Evolutionary conservation across 2,113 vertebrate genomes (phyloP).

Genomic region (Otis tarda): DNA sequence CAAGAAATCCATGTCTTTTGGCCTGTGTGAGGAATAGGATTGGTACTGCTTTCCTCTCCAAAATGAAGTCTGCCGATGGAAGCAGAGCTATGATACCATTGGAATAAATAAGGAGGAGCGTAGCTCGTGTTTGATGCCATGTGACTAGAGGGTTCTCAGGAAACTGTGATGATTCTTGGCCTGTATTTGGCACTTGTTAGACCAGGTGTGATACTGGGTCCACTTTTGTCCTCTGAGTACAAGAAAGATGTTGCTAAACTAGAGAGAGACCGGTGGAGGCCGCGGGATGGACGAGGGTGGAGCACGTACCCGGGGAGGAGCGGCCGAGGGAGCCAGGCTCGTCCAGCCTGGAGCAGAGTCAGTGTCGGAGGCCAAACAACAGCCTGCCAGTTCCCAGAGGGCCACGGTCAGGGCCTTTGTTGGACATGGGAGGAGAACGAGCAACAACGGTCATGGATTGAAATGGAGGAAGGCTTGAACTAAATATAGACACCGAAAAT

Average conservation of each 20-base stretch:
- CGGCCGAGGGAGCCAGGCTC: not conserved
- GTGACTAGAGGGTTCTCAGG: not conserved
- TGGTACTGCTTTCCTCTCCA: not conserved
- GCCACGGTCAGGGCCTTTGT: not conserved
- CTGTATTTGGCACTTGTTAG: not conserved
- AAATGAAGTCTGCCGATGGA: not conserved
- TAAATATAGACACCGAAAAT: not conserved
- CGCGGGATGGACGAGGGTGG: not conserved
- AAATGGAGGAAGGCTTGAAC: not conserved
- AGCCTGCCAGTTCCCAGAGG: not conserved
- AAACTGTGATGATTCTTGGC: not conserved
- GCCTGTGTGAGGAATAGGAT: rapidly evolving
- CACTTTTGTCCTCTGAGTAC: not conserved
- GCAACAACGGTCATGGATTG: not conserved
- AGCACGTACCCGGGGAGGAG: not conserved
- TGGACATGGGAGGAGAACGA: not conserved
- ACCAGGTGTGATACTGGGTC: not conserved
- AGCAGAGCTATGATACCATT: not conserved
- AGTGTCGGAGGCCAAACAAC: not conserved
- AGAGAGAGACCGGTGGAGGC: not conserved
- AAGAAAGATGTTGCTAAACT: not conserved
- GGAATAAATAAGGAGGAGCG: not conserved
- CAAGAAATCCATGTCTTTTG: not conserved
- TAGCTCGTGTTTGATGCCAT: not conserved
- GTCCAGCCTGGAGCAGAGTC: not conserved